Base-by-base conservation (phyloP, 2,113 vertebrate species). In the Poeciliopsis prolifica region DNA sequence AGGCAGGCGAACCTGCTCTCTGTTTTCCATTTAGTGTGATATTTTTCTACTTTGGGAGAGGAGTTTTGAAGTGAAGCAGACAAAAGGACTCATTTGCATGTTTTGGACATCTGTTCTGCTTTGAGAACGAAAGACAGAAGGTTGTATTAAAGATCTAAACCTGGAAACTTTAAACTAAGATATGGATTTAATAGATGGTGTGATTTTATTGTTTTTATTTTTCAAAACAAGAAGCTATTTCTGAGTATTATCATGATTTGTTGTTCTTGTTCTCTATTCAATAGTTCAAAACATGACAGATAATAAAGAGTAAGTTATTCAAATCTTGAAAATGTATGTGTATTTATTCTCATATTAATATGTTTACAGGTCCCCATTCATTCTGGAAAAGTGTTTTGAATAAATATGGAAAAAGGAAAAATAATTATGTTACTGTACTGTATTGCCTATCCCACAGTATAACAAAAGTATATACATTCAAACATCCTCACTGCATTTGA, bases 1-100 rank as follows among this genome's bases (percentile, higher is more conserved):
- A 88, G 85, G 90, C 90, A 80, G 83, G 71, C 80, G 5, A 84
- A 74, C 83, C 79, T 8, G 65, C 79, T 75, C 84, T 83, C 88
- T 91, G 88, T 89, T 93, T 91, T 81, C 85, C 85, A 92, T 91
- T 91, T 90, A 69, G 78, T 70, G 35, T 2, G 44, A 88, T 79
- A 81, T 77, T 85, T 79, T 85, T 83, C 68, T 65, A 68, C 68
- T 83, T 78, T 81, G 73, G 71, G 85, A 44, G 85, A 79, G 69
- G 77, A 86, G 77, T 86, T 87, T 85, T 87, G 76, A 92, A 89
- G 88, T 78, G 87, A 78, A 79, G 75, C 79, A 86, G 88, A 87
- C 63, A 66, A 66, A 58, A 74, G 63, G 30, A 70, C 88, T 85
- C 84, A 87, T 80, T 83, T 91, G 60, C 86, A 82, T 83, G 83